phyloP scores from a whole-genome alignment of 2,888 invertebrate species.

The Flexamia atlantica region DNA sequence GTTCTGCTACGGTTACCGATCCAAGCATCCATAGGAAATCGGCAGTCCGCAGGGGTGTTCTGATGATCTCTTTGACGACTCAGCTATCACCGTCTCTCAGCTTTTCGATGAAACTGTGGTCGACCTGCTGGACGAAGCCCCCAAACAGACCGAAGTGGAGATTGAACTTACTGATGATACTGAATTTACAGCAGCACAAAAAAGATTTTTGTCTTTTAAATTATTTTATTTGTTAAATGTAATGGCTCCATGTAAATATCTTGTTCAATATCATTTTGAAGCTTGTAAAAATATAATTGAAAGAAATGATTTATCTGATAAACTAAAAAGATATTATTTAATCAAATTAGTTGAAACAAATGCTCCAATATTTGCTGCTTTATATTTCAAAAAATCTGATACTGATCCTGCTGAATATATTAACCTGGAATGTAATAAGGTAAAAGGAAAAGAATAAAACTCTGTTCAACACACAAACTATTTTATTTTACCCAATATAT shows the following conservation, averaged over 20 bases:
- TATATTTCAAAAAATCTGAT: neutral
- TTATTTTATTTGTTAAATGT: neutral
- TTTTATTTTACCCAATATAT: neutral
- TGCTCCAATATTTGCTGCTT: neutral
- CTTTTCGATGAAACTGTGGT: neutral
- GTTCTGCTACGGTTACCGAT: neutral
- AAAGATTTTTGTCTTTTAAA: neutral
- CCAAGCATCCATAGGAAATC: neutral
- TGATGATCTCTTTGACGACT: neutral
- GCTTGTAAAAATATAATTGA: neutral
- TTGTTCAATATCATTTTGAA: neutral
- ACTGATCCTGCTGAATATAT: neutral
- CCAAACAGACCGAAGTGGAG: neutral
- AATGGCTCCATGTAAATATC: neutral
- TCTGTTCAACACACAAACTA: neutral
- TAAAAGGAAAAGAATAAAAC: neutral
- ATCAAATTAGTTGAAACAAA: neutral
- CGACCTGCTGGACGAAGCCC: neutral
- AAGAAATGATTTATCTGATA: neutral
- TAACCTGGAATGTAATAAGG: neutral
- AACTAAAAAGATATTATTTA: neutral
- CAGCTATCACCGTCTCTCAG: neutral
- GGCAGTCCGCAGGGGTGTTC: neutral
- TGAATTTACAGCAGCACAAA: neutral
- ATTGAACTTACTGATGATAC: neutral